Evolutionary conservation across 2,797 vertebrate genomes (phyloP).

Genomic region (Pristis pectinata): DNA sequence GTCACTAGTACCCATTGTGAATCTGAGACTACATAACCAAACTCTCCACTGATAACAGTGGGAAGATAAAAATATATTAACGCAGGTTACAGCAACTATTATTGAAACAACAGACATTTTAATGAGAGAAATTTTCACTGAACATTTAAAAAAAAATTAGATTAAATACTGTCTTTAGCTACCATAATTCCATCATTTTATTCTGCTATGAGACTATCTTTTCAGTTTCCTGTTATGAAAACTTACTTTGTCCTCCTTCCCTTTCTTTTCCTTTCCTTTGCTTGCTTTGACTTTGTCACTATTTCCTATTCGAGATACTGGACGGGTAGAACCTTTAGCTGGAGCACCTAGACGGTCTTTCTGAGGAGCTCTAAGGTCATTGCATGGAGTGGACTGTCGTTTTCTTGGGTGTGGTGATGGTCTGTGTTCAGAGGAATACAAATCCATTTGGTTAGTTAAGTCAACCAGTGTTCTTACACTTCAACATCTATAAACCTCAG

Average conservation of each 20-base stretch:
- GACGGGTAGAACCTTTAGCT: constrained; percentile 66
- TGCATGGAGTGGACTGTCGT: constrained; percentile 66
- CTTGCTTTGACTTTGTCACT: constrained; percentile 66
- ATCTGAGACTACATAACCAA: background rate
- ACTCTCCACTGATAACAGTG: background rate
- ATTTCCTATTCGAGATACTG: constrained; percentile 66
- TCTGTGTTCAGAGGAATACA: constrained; percentile 51
- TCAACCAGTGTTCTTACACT: background rate
- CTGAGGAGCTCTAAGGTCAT: constrained; percentile 70
- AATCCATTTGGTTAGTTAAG: constrained; percentile 43
- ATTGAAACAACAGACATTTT: background rate
- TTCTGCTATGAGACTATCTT: background rate
- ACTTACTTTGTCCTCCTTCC: constrained; percentile 85
- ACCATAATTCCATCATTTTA: background rate
- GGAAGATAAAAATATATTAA: background rate
- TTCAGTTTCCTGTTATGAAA: background rate
- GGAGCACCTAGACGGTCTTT: constrained; percentile 65
- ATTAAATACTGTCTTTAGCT: background rate
- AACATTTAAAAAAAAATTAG: background rate
- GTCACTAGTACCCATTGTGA: background rate
- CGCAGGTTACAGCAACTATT: background rate
- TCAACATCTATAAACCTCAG: background rate
- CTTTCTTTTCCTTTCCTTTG: constrained; percentile 78
- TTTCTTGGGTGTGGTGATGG: constrained; percentile 75
- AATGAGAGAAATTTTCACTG: background rate